Percentiles rank a stretch among this genome's conserved stretches.
These are phyloP conservation scores for Phrynosoma platyrhinos DNA, from an alignment of 2,113 vertebrate genomes.

Conservation along the genomic window DNA sequence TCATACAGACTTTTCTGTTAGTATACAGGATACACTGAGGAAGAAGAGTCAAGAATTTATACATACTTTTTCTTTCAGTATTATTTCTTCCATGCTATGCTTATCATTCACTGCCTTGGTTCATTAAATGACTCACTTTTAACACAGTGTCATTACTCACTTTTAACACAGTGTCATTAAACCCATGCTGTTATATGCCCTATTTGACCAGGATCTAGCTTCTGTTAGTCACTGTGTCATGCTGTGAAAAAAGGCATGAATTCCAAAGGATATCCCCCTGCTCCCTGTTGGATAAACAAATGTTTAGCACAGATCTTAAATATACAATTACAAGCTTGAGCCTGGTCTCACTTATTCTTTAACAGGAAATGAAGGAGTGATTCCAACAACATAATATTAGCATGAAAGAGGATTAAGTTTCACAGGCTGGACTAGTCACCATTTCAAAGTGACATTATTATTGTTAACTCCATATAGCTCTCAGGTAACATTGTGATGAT, in stretches of 20 bases:
- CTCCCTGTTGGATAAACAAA: conserved; percentile 44
- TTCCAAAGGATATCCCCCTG: background rate
- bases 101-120: conserved; percentile 46
- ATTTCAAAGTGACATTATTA: background rate
- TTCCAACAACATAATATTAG: background rate
- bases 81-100: conserved; percentile 42
- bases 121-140: conserved; percentile 60
- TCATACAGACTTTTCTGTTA: background rate
- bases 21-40: background rate
- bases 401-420: background rate
- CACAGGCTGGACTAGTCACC: conserved; percentile 6
- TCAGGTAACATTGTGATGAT: background rate
- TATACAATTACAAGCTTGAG: conserved; percentile 23
- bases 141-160: conserved; percentile 47
- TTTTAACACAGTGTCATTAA: conserved; percentile 53
- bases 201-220: conserved; percentile 23
- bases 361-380: conserved; percentile 11
- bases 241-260: conserved; percentile 48
- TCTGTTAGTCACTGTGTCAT: conserved; percentile 53
- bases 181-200: conserved; percentile 44
- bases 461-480: background rate
- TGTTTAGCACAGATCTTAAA: conserved; percentile 1
- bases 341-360: background rate
- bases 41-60: background rate
- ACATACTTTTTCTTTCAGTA: conserved; percentile 45